Conservation (phyloP, 2,888 invertebrate species). For the Didymodactylos carnosus region DNA sequence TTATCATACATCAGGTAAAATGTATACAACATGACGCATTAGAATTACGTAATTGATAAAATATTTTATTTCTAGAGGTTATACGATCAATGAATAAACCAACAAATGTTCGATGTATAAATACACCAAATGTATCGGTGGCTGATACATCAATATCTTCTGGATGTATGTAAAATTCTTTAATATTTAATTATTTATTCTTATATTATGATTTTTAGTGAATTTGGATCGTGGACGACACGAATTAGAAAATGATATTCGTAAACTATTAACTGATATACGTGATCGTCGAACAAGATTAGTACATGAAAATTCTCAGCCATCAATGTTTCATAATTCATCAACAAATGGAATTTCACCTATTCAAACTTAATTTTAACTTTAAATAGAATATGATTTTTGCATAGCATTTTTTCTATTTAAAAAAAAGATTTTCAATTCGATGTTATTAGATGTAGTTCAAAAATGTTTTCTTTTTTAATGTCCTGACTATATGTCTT, state of each 20-base stretch:
- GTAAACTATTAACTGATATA: not conserved
- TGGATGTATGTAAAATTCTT: not conserved
- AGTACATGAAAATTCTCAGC: not conserved
- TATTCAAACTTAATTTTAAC: no score
- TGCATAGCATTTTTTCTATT: no score
- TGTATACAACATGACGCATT: no score
- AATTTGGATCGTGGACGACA: not conserved
- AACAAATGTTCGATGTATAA: not conserved
- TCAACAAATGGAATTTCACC: not conserved
- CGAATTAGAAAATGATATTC: not conserved
- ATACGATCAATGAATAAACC: not conserved
- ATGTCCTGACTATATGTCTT: no score
- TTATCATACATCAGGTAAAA: not conserved
- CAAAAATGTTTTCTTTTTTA: no score
- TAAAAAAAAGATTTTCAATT: no score
- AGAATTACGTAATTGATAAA: not conserved
- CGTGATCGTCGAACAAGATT: not conserved
- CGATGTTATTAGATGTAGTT: no score
- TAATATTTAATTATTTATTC: not conserved
- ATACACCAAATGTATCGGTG: not conserved
- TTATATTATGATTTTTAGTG: not conserved
- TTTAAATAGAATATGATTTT: no score
- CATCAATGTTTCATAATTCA: not conserved
- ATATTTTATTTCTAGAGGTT: not conserved
- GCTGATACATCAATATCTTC: not conserved